phyloP scores from a whole-genome alignment of 2,113 vertebrate species.

The Cynopterus brachyotis region DNA sequence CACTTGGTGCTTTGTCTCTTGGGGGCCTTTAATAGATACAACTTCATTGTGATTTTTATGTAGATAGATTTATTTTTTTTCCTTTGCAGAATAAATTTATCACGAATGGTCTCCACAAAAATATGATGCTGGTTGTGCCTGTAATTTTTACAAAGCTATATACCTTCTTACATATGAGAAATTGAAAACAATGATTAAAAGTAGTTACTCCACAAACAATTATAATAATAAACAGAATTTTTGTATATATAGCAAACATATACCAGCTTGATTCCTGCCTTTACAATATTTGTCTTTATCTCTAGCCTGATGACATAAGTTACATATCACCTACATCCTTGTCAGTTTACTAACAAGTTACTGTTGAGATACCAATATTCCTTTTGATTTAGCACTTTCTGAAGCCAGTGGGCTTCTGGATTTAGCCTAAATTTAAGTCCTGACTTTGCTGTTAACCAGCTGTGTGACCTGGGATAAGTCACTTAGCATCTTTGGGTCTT shows the following conservation, averaged over 20 bases:
- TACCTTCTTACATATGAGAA: constrained; percentile 79
- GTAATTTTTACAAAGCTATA: constrained; percentile 69
- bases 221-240: constrained; percentile 73
- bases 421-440: neutral
- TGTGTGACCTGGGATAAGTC: neutral
- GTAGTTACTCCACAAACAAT: constrained; percentile 63
- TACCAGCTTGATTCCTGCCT: constrained; percentile 53
- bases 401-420: neutral
- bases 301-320: neutral
- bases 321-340: neutral
- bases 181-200: constrained; percentile 75
- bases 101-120: constrained; percentile 79
- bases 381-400: neutral
- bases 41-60: constrained; percentile 79
- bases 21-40: constrained; percentile 78
- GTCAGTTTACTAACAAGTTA: neutral
- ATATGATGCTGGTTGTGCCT: constrained; percentile 76
- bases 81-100: constrained; percentile 81
- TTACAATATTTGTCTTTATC: neutral
- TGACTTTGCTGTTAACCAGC: neutral
- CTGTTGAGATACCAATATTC: neutral
- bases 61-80: constrained; percentile 73
- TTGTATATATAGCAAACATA: constrained; percentile 64
- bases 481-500: neutral
- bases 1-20: constrained; percentile 75